Evolutionary conservation across 2,113 vertebrate genomes (phyloP), one percentile per base, ranked within the genome.

Genomic region (Toxostoma redivivum): DNA sequence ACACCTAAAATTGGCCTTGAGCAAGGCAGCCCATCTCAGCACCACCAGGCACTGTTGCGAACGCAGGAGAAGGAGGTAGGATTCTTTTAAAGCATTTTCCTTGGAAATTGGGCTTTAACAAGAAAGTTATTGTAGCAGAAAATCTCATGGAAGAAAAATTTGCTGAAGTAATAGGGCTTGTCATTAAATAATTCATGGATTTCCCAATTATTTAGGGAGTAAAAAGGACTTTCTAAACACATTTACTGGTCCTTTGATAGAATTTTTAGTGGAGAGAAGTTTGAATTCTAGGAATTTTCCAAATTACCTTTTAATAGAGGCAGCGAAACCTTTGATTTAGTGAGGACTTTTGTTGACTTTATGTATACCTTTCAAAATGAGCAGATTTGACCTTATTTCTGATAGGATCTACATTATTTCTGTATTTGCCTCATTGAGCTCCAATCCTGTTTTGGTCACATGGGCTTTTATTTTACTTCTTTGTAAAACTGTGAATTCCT

Each of bases 61-160:
- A 88, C 95, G 31, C 97, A 97, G 20, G 98, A 98, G 90, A 99
- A 98, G 73, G 98, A 99, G 98, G 98, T 98, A 96, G 69, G 86
- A 8, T 66, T 15, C 53, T 94, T 51, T 57, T 33, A 12, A 42
- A 57, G 11, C 5, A 3, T 76, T 88, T 87, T 33, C n/a, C 56
- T 64, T 40, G 51, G 47, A 23, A 90, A 66, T 4, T 21, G 11
- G 38, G 5, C 67, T 15, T 84, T 67, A 6, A 16, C 22, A 56
- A 51, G n/a, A 35, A 60, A 60, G 54, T 91, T 74, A 30, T 15
- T 56, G 7, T 2, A 48, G 50, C 45, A 85, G 61, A 42, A 56
- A 82, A 66, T 58, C 42, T 69, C 33, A 4, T 3, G 35, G 40
- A 57, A 76, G 25, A 50, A 38, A 38, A 24, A 53, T 81, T 51